Conservation (phyloP, 2,113 vertebrate genomes). For the Mirza zaza region DNA sequence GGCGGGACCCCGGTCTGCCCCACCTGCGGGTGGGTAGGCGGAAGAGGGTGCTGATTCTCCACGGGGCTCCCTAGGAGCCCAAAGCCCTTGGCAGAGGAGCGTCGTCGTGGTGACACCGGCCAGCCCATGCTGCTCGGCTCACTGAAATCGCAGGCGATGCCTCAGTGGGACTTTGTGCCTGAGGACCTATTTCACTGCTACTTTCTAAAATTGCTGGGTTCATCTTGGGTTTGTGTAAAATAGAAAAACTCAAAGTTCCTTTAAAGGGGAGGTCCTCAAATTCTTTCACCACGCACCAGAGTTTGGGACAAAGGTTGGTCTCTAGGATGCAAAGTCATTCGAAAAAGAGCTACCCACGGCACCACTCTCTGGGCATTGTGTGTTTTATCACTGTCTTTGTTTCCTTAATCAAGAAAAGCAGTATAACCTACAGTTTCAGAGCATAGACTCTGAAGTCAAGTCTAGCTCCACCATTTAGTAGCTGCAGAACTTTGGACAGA, state of each 20-base stretch:
- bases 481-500: not conserved
- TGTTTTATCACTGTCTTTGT: not conserved
- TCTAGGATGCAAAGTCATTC: too few species aligned
- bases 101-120: not conserved
- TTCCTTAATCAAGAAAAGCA: not conserved
- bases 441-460: not conserved
- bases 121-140: not conserved
- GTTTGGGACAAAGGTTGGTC: not conserved
- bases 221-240: not conserved
- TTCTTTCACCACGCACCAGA: not conserved
- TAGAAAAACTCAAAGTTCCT: not conserved
- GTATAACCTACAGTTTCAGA: not conserved
- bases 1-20: not conserved
- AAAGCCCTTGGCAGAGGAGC: not conserved
- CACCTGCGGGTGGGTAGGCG: not conserved
- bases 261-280: not conserved
- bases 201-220: not conserved
- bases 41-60: not conserved
- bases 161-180: accelerated
- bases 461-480: not conserved
- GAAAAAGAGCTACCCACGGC: not conserved
- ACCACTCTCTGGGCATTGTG: not conserved
- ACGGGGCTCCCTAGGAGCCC: accelerated
- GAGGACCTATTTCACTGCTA: not conserved
- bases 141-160: not conserved